Evolutionary conservation across 2,888 invertebrate genomes (phyloP).

Genomic region (Amorpha juglandis): DNA sequence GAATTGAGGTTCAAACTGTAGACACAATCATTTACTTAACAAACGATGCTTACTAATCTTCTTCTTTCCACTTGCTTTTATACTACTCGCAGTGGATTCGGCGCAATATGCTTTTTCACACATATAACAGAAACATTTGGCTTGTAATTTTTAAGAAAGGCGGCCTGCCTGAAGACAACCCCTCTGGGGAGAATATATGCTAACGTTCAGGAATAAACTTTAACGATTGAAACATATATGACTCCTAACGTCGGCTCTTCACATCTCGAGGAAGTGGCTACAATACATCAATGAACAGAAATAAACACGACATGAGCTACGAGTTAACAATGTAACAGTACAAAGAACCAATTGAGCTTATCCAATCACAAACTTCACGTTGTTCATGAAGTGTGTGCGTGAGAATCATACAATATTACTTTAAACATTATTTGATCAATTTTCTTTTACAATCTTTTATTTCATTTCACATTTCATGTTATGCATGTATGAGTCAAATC

Average conservation of each 20-base stretch:
- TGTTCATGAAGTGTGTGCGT: conserved; percentile 27
- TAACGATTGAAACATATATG: neutral
- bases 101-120: no score
- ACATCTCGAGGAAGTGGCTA: neutral
- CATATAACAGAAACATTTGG: no score
- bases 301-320: conserved; percentile 28
- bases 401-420: neutral
- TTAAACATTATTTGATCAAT: neutral
- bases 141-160: no score
- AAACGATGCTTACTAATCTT: no score
- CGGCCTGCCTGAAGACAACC: no score
- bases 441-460: no score
- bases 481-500: no score
- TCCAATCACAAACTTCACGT: conserved; percentile 53
- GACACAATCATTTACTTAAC: neutral
- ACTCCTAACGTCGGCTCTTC: neutral
- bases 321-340: conserved; percentile 36
- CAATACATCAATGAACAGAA: conserved; percentile 22
- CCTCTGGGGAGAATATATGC: no score
- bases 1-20: neutral
- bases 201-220: neutral
- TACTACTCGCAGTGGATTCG: no score
- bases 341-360: conserved; percentile 74
- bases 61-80: no score
- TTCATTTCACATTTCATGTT: no score